Percentiles rank a stretch among this genome's conserved stretches.
These are phyloP conservation scores for Coturnix japonica DNA, from an alignment of 2,113 vertebrate genomes.

Conservation along the genomic window DNA sequence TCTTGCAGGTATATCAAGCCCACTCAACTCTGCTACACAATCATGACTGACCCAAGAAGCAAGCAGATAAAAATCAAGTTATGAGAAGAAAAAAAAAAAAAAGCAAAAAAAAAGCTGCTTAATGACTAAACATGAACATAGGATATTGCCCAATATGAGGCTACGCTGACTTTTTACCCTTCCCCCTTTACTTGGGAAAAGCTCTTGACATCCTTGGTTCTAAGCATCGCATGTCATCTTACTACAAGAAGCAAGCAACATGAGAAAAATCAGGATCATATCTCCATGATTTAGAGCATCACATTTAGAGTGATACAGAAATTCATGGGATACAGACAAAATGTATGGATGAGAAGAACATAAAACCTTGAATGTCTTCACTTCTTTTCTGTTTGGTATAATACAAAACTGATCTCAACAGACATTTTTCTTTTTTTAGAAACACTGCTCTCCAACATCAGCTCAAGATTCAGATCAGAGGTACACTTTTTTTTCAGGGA, in stretches of 20 bases:
- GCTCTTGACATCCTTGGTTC: too few relatives aligned
- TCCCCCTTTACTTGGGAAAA: background rate
- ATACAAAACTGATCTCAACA: background rate
- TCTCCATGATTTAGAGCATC: too few relatives aligned
- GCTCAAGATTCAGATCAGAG: background rate
- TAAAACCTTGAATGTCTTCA: background rate
- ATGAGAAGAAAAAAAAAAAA: background rate
- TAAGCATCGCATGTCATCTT: background rate
- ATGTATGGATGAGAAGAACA: too few relatives aligned
- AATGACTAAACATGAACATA: rapidly evolving
- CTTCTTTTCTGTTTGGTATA: background rate
- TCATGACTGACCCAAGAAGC: background rate
- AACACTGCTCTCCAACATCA: background rate
- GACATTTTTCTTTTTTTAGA: background rate
- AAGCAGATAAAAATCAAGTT: background rate
- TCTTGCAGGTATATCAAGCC: background rate
- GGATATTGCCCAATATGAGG: background rate
- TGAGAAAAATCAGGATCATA: background rate
- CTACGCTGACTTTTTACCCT: background rate
- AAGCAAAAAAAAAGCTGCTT: background rate
- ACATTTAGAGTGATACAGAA: background rate
- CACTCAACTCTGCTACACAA: background rate
- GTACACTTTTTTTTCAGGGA: background rate
- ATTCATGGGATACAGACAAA: background rate
- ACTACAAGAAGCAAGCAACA: background rate